Evolutionary conservation across 2,797 vertebrate genomes (phyloP).

Genomic region (Meda fulgida): DNA sequence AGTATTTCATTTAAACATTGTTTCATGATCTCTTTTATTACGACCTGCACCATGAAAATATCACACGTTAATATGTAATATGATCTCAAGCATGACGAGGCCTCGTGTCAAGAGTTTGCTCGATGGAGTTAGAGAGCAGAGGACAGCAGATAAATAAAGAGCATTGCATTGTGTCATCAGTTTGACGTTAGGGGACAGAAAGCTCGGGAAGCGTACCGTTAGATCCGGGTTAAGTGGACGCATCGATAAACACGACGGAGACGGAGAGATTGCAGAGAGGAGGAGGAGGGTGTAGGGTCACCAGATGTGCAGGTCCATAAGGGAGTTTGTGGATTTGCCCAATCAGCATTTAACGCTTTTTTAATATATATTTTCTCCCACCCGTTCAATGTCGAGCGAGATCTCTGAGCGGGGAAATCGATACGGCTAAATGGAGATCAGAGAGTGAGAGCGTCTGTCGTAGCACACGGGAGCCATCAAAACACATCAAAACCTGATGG

Average conservation of each 20-base stretch:
- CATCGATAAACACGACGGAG: not conserved
- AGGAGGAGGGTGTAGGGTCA: not conserved
- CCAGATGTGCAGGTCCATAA: not conserved
- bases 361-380: conserved; percentile 45
- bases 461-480: conserved; percentile 58
- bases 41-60: not conserved
- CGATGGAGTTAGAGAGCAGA: not conserved
- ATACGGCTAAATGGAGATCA: conserved; percentile 75
- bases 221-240: not conserved
- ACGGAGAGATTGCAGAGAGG: not conserved
- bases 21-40: not conserved
- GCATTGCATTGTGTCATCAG: not conserved
- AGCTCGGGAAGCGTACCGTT: not conserved
- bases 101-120: not conserved
- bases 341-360: conserved; percentile 59
- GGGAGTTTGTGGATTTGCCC: not conserved
- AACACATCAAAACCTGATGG: conserved; percentile 44
- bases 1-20: too few species aligned
- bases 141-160: not conserved
- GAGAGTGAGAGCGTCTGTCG: conserved; percentile 61
- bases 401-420: conserved; percentile 69
- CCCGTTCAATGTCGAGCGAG: conserved; percentile 70
- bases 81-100: not conserved
- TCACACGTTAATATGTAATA: not conserved
- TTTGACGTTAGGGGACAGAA: not conserved